phyloP scores from a whole-genome alignment of 1,140 invertebrate species.

The Tribolium madens region DNA sequence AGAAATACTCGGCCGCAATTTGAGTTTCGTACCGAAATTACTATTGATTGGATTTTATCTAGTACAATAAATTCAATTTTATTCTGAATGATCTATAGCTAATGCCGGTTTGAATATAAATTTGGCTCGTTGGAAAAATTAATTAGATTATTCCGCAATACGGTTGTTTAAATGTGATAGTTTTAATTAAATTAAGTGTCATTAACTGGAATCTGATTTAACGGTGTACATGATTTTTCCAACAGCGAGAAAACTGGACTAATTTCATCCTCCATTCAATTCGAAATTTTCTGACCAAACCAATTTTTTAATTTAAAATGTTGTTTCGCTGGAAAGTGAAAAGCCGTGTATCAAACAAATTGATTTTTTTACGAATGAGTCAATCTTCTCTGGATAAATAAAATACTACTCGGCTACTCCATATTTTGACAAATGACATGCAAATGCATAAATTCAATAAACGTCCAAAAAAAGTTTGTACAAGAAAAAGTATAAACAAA shows the following conservation, averaged over 20 bases:
- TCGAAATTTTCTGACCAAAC: neutral
- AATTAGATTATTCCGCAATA: slow-evolving; percentile 15
- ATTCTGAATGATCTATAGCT: slow-evolving; percentile 22
- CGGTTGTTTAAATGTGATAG: neutral
- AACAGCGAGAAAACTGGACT: no score
- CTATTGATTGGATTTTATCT: slow-evolving; percentile 38
- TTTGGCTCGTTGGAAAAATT: slow-evolving; percentile 24
- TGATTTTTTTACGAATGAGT: no score
- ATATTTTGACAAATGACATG: neutral
- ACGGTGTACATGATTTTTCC: neutral
- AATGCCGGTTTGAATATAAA: slow-evolving; percentile 15
- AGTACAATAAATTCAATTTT: slow-evolving; percentile 35
- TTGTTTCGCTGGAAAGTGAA: neutral
- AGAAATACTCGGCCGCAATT: slow-evolving; percentile 5
- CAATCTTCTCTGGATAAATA: neutral
- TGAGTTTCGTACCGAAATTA: slow-evolving; percentile 8
- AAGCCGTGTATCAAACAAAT: no score
- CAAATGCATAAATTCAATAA: neutral
- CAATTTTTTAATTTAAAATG: neutral
- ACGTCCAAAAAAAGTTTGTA: no score
- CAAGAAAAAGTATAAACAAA: neutral
- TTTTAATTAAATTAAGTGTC: slow-evolving; percentile 30
- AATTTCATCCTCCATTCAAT: no score
- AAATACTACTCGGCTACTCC: neutral
- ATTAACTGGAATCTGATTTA: neutral